phyloP scores from a whole-genome alignment of 2,888 invertebrate species.

The Oscheius sp. region DNA sequence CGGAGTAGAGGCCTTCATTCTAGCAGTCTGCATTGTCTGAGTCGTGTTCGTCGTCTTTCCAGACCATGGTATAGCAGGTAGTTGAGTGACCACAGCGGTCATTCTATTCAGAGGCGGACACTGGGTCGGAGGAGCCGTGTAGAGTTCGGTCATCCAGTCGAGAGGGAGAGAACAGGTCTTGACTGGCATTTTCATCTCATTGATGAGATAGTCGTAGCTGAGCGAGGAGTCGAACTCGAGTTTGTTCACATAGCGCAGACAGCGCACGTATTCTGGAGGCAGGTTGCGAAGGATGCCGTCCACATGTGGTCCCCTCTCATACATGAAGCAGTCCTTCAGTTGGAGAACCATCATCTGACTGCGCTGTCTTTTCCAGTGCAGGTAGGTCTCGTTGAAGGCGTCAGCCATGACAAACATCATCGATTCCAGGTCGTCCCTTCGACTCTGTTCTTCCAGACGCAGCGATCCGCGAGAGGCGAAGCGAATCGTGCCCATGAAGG shows the following conservation, averaged over 20 bases:
- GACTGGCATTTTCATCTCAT: constrained; percentile 2
- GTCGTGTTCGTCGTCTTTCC: background rate
- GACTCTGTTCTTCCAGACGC: constrained; percentile 44
- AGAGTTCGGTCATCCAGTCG: constrained; percentile 9
- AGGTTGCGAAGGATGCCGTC: background rate
- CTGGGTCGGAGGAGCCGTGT: no score
- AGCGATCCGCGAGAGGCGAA: constrained; percentile 43
- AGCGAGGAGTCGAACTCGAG: background rate
- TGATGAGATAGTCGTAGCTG: constrained; percentile 21
- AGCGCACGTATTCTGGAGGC: background rate
- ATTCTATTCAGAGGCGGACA: background rate
- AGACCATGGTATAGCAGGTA: no score
- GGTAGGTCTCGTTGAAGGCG: constrained; percentile 18
- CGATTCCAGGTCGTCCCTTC: constrained; percentile 55
- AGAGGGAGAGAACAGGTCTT: constrained; percentile 8
- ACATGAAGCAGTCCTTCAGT: constrained; percentile 21
- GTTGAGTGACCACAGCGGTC: no score
- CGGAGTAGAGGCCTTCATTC: background rate
- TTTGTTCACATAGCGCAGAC: constrained; percentile 7
- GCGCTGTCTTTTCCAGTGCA: constrained; percentile 12
- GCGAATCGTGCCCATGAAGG: constrained; percentile 47
- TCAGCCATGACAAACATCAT: constrained; percentile 22
- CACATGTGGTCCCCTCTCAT: background rate
- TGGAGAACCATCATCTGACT: background rate
- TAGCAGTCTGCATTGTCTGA: background rate